Percentiles rank a stretch among this genome's conserved stretches.
phyloP scores from a whole-genome alignment of 2,888 invertebrate genomes.

The Apamea monoglypha region DNA sequence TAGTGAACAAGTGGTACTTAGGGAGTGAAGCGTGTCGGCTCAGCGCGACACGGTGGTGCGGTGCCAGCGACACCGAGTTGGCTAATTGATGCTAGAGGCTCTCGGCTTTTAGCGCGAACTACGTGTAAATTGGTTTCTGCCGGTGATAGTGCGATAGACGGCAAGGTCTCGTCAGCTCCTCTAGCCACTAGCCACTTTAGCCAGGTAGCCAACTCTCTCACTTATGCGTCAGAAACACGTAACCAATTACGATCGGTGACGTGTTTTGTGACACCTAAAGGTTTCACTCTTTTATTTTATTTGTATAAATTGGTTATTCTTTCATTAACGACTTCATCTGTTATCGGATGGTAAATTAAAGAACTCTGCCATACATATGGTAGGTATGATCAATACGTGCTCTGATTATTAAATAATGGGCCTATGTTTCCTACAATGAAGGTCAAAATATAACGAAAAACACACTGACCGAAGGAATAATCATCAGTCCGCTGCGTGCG shows the following conservation, averaged over 20 bases:
- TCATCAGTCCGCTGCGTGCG: too few relatives aligned
- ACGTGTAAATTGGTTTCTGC: conserved; percentile 66
- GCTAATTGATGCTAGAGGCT: conserved; percentile 65
- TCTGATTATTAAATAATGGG: neutral
- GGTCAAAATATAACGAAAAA: neutral
- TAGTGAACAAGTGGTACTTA: conserved; percentile 57
- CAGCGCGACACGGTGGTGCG: conserved; percentile 56
- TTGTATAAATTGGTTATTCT: neutral
- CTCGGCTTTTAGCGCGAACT: conserved; percentile 63
- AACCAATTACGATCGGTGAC: neutral
- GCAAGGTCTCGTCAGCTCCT: conserved; percentile 44
- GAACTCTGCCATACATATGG: too few relatives aligned
- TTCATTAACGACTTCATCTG: neutral
- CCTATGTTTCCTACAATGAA: neutral
- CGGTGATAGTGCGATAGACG: conserved; percentile 53
- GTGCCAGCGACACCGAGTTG: conserved; percentile 56
- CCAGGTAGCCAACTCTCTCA: conserved; percentile 10
- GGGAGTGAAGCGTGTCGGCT: conserved; percentile 46
- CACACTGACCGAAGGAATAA: neutral
- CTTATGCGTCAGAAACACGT: too few relatives aligned
- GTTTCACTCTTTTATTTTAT: conserved; percentile 1
- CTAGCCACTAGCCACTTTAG: neutral
- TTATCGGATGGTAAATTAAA: neutral
- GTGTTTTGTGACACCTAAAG: conserved; percentile 9
- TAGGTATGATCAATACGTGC: neutral